Conservation (phyloP, 2,797 vertebrate genomes). For the Pteronotus mesoamericanus region DNA sequence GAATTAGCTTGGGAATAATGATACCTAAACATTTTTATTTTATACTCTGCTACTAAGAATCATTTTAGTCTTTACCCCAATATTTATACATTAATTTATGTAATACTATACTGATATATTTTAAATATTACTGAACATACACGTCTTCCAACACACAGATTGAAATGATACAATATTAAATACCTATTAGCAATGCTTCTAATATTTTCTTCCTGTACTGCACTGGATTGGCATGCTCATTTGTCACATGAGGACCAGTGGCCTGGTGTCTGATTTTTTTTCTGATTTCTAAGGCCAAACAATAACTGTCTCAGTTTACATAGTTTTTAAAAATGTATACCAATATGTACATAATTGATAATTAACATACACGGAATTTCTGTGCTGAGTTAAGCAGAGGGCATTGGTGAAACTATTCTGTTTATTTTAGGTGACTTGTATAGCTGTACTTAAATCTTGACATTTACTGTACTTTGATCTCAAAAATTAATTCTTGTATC, state of each 20-base stretch:
- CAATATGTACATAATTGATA: not conserved
- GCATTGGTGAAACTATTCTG: not conserved
- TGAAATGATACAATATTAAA: not conserved
- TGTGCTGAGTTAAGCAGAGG: not conserved
- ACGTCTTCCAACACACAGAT: not conserved
- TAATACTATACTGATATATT: not conserved
- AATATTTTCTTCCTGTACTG: not conserved
- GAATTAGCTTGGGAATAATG: accelerated
- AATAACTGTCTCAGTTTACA: not conserved
- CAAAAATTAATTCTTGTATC: not conserved
- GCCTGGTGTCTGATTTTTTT: not conserved
- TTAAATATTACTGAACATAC: not conserved
- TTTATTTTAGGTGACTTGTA: not conserved
- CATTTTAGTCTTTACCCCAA: not conserved
- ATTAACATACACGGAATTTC: not conserved
- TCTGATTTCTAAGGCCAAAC: not conserved
- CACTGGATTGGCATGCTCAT: not conserved
- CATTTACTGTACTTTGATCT: not conserved
- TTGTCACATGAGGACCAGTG: not conserved
- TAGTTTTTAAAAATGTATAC: not conserved
- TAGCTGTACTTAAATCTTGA: not conserved
- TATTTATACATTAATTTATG: not conserved
- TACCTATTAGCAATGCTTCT: not conserved
- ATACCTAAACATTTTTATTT: not conserved
- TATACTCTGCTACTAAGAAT: not conserved